Conservation (phyloP, 2,797 vertebrate genomes). For the Leuciscus waleckii region DNA sequence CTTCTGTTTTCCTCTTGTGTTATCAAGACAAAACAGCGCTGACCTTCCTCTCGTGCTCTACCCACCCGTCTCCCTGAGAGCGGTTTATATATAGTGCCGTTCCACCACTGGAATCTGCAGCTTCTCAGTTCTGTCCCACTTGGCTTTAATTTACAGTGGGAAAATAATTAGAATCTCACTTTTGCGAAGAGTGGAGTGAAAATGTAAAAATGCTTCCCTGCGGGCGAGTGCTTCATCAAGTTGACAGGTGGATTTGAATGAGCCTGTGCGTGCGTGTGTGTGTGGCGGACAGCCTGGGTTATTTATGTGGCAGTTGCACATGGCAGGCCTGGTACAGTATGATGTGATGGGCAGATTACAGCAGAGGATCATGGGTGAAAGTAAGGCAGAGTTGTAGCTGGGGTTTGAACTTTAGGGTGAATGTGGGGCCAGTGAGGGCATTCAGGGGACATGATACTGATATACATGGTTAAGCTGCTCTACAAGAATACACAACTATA, state of each 20-base stretch:
- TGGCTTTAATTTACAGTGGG: slow-evolving; percentile 99
- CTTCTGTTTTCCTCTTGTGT: slow-evolving; percentile 8
- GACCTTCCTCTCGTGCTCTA: slow-evolving; percentile 26
- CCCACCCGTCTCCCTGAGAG: slow-evolving; percentile 28
- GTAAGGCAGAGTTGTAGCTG: slow-evolving; percentile 51
- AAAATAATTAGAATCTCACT: slow-evolving; percentile 99
- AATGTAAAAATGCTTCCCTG: slow-evolving; percentile 99
- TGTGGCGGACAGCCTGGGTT: slow-evolving; percentile 97
- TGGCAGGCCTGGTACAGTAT: slow-evolving; percentile 73
- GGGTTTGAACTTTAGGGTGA: slow-evolving; percentile 32
- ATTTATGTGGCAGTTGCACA: slow-evolving; percentile 99
- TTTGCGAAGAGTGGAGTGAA: slow-evolving; percentile 98
- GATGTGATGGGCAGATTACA: slow-evolving; percentile 54
- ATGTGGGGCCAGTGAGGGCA: slow-evolving; percentile 19
- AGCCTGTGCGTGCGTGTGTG: slow-evolving; percentile 80
- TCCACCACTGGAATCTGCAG: slow-evolving; percentile 74
- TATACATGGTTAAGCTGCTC: not conserved
- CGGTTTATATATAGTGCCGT: slow-evolving; percentile 57
- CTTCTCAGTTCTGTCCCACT: slow-evolving; percentile 88
- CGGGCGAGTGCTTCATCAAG: slow-evolving; percentile 99
- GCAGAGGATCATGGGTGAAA: slow-evolving; percentile 41
- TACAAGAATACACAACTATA: not conserved
- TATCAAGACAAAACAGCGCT: slow-evolving; percentile 21
- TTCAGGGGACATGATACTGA: not conserved
- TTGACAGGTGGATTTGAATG: slow-evolving; percentile 99